Conservation (phyloP, 2,797 vertebrate species). For the Myotis findleyi region DNA sequence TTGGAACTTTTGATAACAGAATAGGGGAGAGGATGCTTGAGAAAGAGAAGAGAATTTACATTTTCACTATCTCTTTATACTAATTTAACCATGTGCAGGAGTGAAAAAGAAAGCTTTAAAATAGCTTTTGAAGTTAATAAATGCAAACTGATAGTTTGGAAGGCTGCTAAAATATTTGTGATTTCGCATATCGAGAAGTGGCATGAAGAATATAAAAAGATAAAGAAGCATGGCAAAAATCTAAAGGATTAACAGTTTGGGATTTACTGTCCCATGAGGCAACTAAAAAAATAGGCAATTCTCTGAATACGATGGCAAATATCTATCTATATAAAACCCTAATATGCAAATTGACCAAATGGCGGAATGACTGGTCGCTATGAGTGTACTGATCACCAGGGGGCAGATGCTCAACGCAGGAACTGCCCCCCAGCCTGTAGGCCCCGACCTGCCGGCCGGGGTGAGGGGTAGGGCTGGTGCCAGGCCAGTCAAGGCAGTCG, state of each 20-base stretch:
- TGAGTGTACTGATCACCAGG: no score
- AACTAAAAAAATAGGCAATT: conserved; percentile 24
- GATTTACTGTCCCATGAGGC: background rate
- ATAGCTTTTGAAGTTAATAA: conserved; percentile 46
- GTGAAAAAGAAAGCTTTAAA: conserved; percentile 48
- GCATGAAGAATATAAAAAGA: conserved; percentile 13
- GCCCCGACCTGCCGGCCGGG: no score
- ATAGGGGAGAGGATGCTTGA: background rate
- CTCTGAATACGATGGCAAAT: background rate
- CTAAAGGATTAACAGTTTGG: conserved; percentile 17
- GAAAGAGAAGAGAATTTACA: conserved; percentile 36
- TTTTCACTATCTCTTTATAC: conserved; percentile 21
- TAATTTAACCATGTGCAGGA: conserved; percentile 50
- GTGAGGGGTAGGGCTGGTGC: fast-evolving
- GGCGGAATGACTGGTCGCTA: no score
- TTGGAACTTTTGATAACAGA: background rate
- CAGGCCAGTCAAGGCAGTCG: no score
- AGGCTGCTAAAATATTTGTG: conserved; percentile 9
- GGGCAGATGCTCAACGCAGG: no score
- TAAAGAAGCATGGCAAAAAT: background rate
- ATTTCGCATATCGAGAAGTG: conserved; percentile 22
- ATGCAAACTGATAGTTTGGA: conserved; percentile 46
- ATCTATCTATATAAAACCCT: background rate
- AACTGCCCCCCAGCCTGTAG: no score
- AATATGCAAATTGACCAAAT: no score